A percentile compares a stretch with the other conserved stretches of the same genome.
phyloP scores from a whole-genome alignment of 2,797 vertebrate species.

The Anisognathus igniventris region DNA sequence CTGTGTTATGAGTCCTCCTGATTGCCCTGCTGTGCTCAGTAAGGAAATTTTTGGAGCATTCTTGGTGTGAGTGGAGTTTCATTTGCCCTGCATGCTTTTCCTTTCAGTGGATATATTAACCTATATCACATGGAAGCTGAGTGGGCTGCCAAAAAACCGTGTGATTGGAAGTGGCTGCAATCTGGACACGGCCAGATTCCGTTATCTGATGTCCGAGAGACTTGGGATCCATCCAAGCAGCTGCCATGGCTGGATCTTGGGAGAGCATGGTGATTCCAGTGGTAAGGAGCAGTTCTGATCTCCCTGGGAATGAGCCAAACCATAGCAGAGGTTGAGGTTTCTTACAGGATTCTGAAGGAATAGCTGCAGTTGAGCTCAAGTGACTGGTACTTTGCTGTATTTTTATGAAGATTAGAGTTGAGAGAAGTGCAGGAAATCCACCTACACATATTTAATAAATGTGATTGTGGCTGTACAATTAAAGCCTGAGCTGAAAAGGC shows the following conservation, averaged over 20 bases:
- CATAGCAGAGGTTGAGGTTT: not conserved
- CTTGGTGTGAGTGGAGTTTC: not conserved
- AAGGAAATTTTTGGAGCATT: not conserved
- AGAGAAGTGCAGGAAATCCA: not conserved
- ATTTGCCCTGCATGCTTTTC: not conserved
- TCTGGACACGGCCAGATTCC: constrained; percentile 93
- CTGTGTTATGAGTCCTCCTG: not conserved
- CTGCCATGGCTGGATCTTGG: constrained; percentile 95
- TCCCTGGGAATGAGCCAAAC: not conserved
- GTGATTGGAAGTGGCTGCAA: constrained; percentile 97
- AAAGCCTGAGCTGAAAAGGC: not conserved
- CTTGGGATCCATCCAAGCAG: constrained; percentile 89
- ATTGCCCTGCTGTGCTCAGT: not conserved
- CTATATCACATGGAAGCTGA: constrained; percentile 97
- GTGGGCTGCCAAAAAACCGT: constrained; percentile 91
- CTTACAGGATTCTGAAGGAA: not conserved
- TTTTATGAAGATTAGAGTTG: not conserved
- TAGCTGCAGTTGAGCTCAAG: not conserved
- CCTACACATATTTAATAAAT: fast-evolving
- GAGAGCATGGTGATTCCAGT: constrained; percentile 95
- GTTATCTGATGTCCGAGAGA: constrained; percentile 88
- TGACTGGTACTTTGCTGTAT: not conserved
- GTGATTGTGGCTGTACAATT: not conserved
- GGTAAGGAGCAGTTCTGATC: constrained; percentile 73
- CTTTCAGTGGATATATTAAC: constrained; percentile 91